Evolutionary conservation across 2,888 invertebrate species (phyloP), one percentile per base, ranked within the genome.

Genomic region (Pseudococcus longispinus): DNA sequence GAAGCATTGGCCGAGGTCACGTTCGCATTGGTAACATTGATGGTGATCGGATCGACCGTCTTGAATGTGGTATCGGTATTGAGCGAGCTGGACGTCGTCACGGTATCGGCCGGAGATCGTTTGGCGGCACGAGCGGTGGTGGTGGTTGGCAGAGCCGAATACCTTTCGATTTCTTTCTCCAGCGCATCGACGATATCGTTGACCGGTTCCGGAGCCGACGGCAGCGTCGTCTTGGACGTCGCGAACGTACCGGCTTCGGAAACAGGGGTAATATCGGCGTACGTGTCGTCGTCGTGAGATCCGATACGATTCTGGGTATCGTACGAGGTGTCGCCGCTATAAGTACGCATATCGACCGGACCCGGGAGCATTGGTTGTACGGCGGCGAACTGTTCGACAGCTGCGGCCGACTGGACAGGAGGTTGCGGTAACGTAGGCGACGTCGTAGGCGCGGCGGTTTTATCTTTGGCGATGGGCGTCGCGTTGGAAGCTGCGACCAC

Each of bases 291-390:
- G 88, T 92, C 93, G 87, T 92, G 90, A 23, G 92, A 91, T 26
- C 15, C 23, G 23, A 93, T 92, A 2, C 92, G 91, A 87, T 93
- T 92, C 37, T 92, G 92, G 88, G 94, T 94, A 88, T 88, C 87
- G 65, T 93, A 92, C 1, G 92, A 92, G 90, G 94, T 95, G 51
- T 23, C 65, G 0, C 86, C 86, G 55, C 86, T 86, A 90, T 96
- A 96, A 0, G 96, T 96, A 86, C 96, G 93, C 96, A 96, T 96
- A 90, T 96, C 96, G 0, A 96, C 96, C 0, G 96, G 96, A 1
- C 96, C 96, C 0, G 96, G 96, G 88, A 96, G 91, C 84, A 96
- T 89, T 3, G 92, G 91, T 18, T 90, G 83, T 0, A 88, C 74
- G 42, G 85, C 85, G 13, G 70, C 65, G 29, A 85, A 85, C 44